Evolutionary conservation across 2,888 invertebrate species (phyloP).

Genomic region (Litoditis marina): DNA sequence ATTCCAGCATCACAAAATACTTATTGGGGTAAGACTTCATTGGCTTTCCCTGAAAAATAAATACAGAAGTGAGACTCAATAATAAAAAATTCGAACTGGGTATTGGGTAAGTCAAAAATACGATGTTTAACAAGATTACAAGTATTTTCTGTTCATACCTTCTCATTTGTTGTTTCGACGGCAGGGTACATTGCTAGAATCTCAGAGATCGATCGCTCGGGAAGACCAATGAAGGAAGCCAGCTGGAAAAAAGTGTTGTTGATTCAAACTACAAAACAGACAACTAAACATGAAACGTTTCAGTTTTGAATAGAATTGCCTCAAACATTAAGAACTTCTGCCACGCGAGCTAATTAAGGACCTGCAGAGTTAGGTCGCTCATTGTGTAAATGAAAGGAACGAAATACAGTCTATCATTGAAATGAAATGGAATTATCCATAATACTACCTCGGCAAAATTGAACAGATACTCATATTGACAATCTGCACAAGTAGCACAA

Average conservation of each 20-base stretch:
- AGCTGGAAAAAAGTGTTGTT: slow-evolving; percentile 66
- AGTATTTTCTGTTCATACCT: slow-evolving; percentile 28
- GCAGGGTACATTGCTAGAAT: slow-evolving; percentile 74
- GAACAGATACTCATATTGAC: no score
- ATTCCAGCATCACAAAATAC: slow-evolving; percentile 56
- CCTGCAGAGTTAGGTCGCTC: no score
- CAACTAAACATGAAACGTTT: background rate
- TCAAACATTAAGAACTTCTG: no score
- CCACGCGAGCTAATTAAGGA: no score
- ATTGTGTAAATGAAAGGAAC: no score
- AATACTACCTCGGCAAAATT: no score
- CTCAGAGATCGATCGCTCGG: slow-evolving; percentile 69
- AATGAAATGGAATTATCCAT: no score
- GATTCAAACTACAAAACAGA: no score
- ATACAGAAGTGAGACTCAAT: background rate
- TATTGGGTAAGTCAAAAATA: background rate
- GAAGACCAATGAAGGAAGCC: slow-evolving; percentile 72
- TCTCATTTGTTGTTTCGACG: slow-evolving; percentile 69
- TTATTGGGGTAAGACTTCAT: slow-evolving; percentile 49
- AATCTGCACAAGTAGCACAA: no score
- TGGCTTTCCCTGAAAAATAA: slow-evolving; percentile 21
- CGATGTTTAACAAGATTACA: slow-evolving; percentile 32
- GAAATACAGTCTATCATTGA: no score
- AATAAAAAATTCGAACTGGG: background rate
- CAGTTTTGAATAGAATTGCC: no score